phyloP scores from a whole-genome alignment of 1,140 invertebrate species.

The Sarcophaga peregrina region DNA sequence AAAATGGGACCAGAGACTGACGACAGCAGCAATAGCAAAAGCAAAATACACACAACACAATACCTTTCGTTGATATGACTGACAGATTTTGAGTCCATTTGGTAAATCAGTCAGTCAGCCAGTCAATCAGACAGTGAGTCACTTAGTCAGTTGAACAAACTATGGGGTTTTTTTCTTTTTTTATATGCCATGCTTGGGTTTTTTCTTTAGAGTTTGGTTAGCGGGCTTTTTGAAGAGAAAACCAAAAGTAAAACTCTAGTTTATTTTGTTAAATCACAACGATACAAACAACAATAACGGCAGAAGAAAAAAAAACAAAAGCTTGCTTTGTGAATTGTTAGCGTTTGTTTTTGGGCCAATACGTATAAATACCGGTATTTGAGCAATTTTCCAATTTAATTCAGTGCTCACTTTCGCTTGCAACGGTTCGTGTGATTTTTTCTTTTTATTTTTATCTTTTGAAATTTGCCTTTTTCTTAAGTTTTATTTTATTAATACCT shows the following conservation, averaged over 20 bases:
- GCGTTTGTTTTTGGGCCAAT: not conserved
- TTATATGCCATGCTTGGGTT: not conserved
- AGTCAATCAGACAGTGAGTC: not conserved
- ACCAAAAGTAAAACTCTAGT: not conserved
- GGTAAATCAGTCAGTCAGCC: not conserved
- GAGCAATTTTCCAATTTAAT: conserved; percentile 43
- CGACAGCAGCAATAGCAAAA: not conserved
- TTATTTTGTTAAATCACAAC: not conserved
- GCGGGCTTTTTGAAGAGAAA: not conserved
- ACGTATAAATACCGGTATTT: conserved; percentile 45
- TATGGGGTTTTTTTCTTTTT: not conserved
- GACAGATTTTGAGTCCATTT: not conserved
- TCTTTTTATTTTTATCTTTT: conserved; percentile 5
- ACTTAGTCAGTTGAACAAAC: conserved; percentile 3
- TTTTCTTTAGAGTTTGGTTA: not conserved
- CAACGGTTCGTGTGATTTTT: conserved; percentile 43
- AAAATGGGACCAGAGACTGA: not conserved
- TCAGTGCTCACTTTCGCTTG: conserved; percentile 45
- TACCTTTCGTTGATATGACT: too few species aligned
- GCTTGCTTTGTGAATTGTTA: conserved; percentile 6
- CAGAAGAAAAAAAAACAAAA: too few species aligned
- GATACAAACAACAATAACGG: not conserved
- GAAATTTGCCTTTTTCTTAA: not conserved
- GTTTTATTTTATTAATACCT: not conserved
- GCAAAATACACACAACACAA: too few species aligned